phyloP scores from a whole-genome alignment of 1,140 invertebrate species.

The Periplaneta americana region DNA sequence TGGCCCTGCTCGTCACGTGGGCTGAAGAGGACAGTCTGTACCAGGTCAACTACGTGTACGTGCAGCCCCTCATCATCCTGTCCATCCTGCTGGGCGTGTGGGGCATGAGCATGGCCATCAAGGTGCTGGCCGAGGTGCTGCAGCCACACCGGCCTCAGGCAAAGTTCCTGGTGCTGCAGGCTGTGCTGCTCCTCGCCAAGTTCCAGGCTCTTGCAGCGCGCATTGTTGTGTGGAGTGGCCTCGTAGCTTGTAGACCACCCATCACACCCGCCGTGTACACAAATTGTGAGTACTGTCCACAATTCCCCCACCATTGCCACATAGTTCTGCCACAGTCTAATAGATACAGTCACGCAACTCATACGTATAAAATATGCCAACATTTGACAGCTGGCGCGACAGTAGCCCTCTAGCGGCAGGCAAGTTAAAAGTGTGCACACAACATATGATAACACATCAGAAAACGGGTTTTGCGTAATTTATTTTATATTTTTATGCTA shows the following conservation, averaged over 20 bases:
- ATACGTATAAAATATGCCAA: too few species aligned
- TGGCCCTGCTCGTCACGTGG: slow-evolving; percentile 49
- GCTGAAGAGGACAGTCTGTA: slow-evolving; percentile 56
- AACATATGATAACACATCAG: too few species aligned
- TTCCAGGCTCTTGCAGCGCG: slow-evolving; percentile 44
- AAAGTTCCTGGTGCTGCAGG: slow-evolving; percentile 46
- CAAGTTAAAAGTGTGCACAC: too few species aligned
- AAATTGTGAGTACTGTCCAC: slow-evolving; percentile 43
- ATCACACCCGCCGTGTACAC: slow-evolving; percentile 41
- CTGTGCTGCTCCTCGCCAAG: slow-evolving; percentile 48
- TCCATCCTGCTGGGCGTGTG: slow-evolving; percentile 57
- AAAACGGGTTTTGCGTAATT: too few species aligned
- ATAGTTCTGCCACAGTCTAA: too few species aligned
- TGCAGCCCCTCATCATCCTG: slow-evolving; percentile 49
- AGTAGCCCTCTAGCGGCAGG: too few species aligned
- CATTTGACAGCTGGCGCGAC: too few species aligned
- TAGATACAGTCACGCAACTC: too few species aligned
- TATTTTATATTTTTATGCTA: too few species aligned
- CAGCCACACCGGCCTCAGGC: slow-evolving; percentile 32
- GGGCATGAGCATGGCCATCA: slow-evolving; percentile 52
- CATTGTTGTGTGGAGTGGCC: slow-evolving; percentile 36
- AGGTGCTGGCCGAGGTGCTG: slow-evolving; percentile 38
- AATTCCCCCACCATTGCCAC: too few species aligned
- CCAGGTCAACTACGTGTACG: slow-evolving; percentile 48
- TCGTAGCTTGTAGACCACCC: slow-evolving; percentile 43